Base-by-base conservation (phyloP, 1,140 invertebrate species). In the Lucilia sericata region DNA sequence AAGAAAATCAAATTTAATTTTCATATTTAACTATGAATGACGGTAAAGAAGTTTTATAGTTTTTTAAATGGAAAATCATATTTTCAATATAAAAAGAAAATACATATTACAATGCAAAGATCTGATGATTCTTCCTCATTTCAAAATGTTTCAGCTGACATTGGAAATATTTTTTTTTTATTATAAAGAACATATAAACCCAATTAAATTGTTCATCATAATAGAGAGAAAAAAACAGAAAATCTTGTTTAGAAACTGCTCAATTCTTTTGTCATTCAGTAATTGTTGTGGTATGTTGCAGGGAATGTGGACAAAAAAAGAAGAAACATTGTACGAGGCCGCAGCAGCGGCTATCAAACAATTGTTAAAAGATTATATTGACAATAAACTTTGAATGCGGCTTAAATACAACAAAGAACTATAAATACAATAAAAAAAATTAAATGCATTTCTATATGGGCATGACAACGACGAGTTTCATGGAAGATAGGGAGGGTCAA, bases 161-260 rank as follows among this genome's bases (percentile, higher is more conserved):
- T 76, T 76, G 34, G 2, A 30, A 10, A 34, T n/a, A n/a, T n/a
- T 42, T 42, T 30, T 2, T 30, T 42, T 42, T 42, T 42, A 42
- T 42, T 42, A 5, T 42, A 10, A 42, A 42, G 42, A 42, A 42
- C 55, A 13, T 8, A 76, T 34, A 76, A 36, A 76, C 74, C 74
- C 74, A 76, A 76, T 76, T 76, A 76, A 76, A 76, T 76, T 76
- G 42, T 74, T n/a, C 74, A 76, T 76, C 70, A 74, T 74, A 30
- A 76, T 76, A 76, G 3, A 30, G 25, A 30, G 25, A 30, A 47
- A 76, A 17, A 55, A 55, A 14, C 2, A 42, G 42, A 42, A 42
- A 42, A 42, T 42, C 51, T 55, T 55, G 51, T 55, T 17, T 55
- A 55, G 51, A 55, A 55, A 55, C 7, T 55, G 17, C 17, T 14